These are phyloP conservation scores for Ariolimax columbianus DNA, from an alignment of 2,888 invertebrate genomes.

Conservation along the genomic window DNA sequence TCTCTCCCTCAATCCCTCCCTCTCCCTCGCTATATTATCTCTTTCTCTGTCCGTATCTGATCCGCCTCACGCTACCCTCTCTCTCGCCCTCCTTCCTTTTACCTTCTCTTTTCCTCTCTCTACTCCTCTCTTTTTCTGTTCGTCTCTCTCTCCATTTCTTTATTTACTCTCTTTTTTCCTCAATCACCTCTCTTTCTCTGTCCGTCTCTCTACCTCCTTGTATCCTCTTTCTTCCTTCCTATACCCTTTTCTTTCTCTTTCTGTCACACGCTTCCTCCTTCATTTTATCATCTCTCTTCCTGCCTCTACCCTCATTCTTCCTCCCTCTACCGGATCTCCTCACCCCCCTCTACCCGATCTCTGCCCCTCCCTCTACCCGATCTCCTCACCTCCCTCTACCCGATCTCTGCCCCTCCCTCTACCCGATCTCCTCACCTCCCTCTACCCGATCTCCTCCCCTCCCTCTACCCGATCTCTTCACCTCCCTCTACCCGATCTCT, in stretches of 20 bases:
- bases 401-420: no score
- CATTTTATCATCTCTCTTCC: neutral
- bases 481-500: no score
- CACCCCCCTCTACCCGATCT: no score
- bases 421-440: no score
- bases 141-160: constrained; percentile 19
- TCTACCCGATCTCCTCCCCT: no score
- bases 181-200: neutral
- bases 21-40: neutral
- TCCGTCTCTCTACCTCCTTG: neutral
- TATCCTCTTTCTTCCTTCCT: neutral
- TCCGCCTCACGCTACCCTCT: no score
- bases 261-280: neutral
- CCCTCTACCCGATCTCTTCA: no score
- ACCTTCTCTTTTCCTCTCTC: neutral
- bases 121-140: neutral
- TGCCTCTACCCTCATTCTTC: no score
- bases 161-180: neutral
- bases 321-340: no score
- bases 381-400: no score
- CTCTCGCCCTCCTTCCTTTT: neutral
- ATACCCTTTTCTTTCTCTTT: neutral
- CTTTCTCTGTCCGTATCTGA: neutral
- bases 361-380: no score
- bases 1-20: constrained; percentile 3